A percentile compares a stretch with the other conserved stretches of the same genome.
Conservation (phyloP, 2,797 vertebrate genomes). For the Pygocentrus nattereri region DNA sequence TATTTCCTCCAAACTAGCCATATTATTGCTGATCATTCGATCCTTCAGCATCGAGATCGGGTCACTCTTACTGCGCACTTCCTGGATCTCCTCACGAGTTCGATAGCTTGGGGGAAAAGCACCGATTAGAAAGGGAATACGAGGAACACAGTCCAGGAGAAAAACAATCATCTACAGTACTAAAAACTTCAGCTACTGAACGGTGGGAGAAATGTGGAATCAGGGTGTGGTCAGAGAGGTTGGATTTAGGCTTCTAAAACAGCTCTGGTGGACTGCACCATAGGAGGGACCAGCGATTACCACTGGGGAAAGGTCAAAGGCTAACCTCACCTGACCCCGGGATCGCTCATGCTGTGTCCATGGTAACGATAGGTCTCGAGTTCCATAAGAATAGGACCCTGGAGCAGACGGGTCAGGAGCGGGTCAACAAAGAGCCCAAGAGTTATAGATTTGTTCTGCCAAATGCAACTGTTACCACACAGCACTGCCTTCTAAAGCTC, state of each 20-base stretch:
- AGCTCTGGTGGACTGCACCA: background rate
- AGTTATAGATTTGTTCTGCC: slow-evolving; percentile 21
- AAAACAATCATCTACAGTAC: slow-evolving; percentile 45
- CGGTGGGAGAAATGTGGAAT: slow-evolving; percentile 57
- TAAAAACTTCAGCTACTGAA: background rate
- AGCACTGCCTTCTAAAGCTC: background rate
- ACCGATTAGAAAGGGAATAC: slow-evolving; percentile 44
- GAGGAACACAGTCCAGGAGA: slow-evolving; percentile 57
- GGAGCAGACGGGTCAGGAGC: slow-evolving; percentile 17
- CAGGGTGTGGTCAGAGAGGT: background rate
- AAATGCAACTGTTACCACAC: background rate
- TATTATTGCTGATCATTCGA: slow-evolving; percentile 88
- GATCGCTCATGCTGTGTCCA: slow-evolving; percentile 97
- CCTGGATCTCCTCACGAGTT: slow-evolving; percentile 92
- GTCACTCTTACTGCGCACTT: slow-evolving; percentile 91
- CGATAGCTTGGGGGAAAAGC: slow-evolving; percentile 82
- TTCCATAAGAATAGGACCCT: slow-evolving; percentile 87
- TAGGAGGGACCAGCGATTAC: slow-evolving; percentile 1
- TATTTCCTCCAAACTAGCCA: slow-evolving; percentile 89
- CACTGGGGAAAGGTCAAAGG: slow-evolving; percentile 16
- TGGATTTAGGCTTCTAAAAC: background rate
- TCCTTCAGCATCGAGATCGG: slow-evolving; percentile 93
- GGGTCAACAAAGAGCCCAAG: slow-evolving; percentile 33
- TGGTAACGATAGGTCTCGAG: slow-evolving; percentile 86
- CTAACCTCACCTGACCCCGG: slow-evolving; percentile 87